Base-by-base conservation (phyloP, 2,888 invertebrate species). In the Oligia fasciuncula region DNA sequence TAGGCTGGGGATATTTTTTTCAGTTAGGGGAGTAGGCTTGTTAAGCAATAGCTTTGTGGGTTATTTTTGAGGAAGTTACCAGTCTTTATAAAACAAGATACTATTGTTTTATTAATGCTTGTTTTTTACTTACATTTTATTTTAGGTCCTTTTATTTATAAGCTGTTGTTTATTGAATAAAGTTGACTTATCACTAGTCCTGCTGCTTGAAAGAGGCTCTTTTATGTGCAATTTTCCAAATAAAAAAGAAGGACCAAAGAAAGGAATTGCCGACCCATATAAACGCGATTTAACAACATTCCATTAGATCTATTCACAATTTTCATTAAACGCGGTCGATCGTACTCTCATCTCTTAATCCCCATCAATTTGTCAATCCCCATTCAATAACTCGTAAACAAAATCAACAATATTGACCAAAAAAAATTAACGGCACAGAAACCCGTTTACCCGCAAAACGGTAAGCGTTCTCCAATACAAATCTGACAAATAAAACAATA, bases 401-500 rank as follows among this genome's bases (percentile, higher is more conserved):
- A 87, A 86, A 88, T 87, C 80, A 88, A 78, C 85, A 87, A 88
- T 81, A 85, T 85, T 87, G 84, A 63, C 65, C 51, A 35, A 62
- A 84, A 74, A 81, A 79, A 80, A 81, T 80, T 78, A 77, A 87
- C 79, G 85, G 79, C 73, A 11, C 74, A 73, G 74, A 78, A 76
- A 73, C 76, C 49, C 73, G 73, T 29, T 72, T 85, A 62, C 77
- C 80, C 83, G 73, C 85, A 80, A 70, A 84, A 77, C 13, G 73
- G 79, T 86, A 57, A 74, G 68, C 80, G 51, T 84, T 73, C 82
- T 78, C 81, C 84, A 83, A 89, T 85, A 87, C 87, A 86, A 83
- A 85, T 85, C 83, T 77, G 77, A 82, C 88, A 88, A 90, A 90
- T 91, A 90, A 87, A 87, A 87, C 90, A 89, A 93, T 92, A 93